These are phyloP conservation scores for Turritopsis dohrnii DNA, from an alignment of 30 jellyfish, hydroid and myxozoan genomes.

Conservation along the genomic window DNA sequence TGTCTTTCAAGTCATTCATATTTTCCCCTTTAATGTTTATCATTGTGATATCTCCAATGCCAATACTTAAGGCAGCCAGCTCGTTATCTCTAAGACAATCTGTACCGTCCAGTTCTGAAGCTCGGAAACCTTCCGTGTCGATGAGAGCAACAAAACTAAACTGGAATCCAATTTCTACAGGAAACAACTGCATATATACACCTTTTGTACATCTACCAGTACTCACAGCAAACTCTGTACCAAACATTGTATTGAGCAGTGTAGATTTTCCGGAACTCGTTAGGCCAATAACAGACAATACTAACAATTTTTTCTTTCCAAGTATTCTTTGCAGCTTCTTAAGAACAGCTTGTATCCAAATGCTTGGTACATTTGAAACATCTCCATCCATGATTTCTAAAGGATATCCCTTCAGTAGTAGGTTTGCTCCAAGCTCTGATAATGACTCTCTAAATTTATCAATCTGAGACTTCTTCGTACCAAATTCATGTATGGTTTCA, in stretches of 20 bases:
- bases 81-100: conserved; percentile 17
- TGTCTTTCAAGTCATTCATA: conserved; percentile 9
- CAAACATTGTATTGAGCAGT: conserved; percentile 27
- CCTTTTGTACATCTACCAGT: conserved; percentile 28
- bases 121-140: conserved; percentile 30
- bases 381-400: too few species aligned
- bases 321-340: not conserved
- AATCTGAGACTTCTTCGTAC: not conserved
- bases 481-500: conserved; percentile 19
- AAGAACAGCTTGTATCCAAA: conserved; percentile 14
- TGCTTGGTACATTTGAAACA: conserved; percentile 3
- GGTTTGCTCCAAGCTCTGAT: conserved; percentile 18
- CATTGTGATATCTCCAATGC: conserved; percentile 20
- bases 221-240: conserved; percentile 20
- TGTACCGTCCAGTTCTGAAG: conserved; percentile 14
- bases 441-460: not conserved
- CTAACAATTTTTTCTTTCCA: not conserved
- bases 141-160: conserved; percentile 10
- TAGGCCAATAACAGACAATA: conserved; percentile 20
- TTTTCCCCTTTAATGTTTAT: too few species aligned
- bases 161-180: not conserved
- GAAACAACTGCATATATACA: conserved; percentile 26
- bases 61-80: conserved; percentile 22
- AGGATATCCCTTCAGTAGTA: conserved; percentile 21
- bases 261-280: conserved; percentile 34